These are phyloP conservation scores for Gopherus evgoodei DNA, from an alignment of 2,113 vertebrate genomes.

Conservation along the genomic window DNA sequence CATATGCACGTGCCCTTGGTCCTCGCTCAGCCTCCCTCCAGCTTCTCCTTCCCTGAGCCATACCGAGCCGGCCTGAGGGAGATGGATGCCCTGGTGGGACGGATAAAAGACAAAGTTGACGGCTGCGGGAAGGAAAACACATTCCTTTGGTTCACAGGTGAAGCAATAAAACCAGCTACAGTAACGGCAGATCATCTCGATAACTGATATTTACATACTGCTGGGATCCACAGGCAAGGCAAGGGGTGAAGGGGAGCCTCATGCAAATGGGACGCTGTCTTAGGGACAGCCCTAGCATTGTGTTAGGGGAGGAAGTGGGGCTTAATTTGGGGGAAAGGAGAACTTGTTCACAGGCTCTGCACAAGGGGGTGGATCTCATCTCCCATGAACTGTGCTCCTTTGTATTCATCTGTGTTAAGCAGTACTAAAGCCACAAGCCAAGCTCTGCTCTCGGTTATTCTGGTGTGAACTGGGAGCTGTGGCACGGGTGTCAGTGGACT, in stretches of 20 bases:
- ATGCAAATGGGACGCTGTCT: neutral
- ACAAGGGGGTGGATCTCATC: neutral
- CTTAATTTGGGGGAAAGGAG: neutral
- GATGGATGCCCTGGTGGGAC: slow-evolving; percentile 90
- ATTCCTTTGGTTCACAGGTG: slow-evolving; percentile 94
- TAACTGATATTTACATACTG: neutral
- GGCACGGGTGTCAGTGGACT: neutral
- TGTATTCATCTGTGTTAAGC: neutral
- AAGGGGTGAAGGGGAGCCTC: neutral
- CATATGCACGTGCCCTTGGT: slow-evolving; percentile 96
- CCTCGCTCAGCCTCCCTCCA: neutral
- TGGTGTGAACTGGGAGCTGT: neutral
- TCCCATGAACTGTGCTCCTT: neutral
- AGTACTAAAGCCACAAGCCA: neutral
- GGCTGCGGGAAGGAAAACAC: slow-evolving; percentile 78
- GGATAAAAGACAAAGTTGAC: slow-evolving; percentile 80
- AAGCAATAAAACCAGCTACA: neutral
- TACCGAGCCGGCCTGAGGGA: slow-evolving; percentile 85
- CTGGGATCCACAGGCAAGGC: neutral
- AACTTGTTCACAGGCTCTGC: neutral
- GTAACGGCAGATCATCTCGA: neutral
- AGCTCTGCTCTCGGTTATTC: neutral
- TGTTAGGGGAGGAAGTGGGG: neutral
- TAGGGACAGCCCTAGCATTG: neutral
- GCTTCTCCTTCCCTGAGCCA: neutral